Evolutionary conservation across 2,888 invertebrate species (phyloP), one percentile per base, ranked within the genome.

Genomic region (Synanthedon formicaeformis): DNA sequence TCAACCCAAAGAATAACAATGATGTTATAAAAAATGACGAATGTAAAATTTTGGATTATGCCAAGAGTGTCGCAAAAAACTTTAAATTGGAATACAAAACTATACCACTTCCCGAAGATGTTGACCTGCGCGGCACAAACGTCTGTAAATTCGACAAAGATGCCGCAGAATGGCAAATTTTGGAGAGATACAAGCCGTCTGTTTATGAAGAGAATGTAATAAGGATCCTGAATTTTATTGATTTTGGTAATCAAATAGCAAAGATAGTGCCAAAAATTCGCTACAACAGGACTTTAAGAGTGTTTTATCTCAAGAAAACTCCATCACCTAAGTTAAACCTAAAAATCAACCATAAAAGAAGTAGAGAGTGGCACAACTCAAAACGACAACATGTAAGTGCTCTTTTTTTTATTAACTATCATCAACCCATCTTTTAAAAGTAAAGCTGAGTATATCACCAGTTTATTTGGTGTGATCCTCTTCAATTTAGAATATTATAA

Each of bases 91-190:
- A 90, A 58, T 89, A 91, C 58, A 89, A 88, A 57, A 89, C 85
- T 50, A 90, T 93, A 51, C 93, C 94, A 1, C 68, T 95, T 18
- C 91, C 92, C 0, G 95, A 95, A 80, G 95, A 95, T 71, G 87
- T 93, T 1, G 89, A 92, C 62, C 83, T 95, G 54, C 91, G 92
- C 67, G 93, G 92, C 12, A 89, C 93, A 41, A 90, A 90, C 61
- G 87, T 93, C 51, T 89, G 94, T 53, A 90, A 91, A 62, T 89
- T 88, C 60, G 90, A 91, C 48, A 93, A 94, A 65, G 89, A 90
- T 60, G 88, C 90, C 16, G 80, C 94, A 4, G 91, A 94, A 67
- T 95, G 95, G 95, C 88, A 91, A 57, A 83, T 88, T 57, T 67
- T 90, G 51, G 79, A 88, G 13, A 89, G 83, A 59, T 85, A 84